These are phyloP conservation scores for Aleiodes leptofemur DNA, from an alignment of 2,888 invertebrate species.

Conservation along the genomic window DNA sequence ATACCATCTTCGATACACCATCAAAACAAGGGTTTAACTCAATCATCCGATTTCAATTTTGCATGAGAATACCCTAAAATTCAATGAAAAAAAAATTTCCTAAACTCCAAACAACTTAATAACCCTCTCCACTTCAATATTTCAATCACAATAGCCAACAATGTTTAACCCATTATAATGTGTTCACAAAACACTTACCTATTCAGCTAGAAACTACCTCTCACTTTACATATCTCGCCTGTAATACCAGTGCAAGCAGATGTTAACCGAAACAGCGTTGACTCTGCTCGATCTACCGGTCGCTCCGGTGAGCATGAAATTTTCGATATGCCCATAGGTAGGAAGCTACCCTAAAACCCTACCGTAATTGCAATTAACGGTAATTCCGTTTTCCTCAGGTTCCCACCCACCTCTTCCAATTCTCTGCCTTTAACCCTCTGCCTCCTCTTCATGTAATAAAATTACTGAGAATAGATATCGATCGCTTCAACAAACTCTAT, in stretches of 20 bases:
- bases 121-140: neutral
- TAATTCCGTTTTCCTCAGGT: constrained; percentile 59
- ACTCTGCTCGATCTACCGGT: constrained; percentile 39
- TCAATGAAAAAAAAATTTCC: no score
- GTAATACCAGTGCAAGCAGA: constrained; percentile 17
- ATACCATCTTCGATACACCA: no score
- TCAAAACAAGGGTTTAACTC: no score
- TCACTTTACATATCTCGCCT: neutral
- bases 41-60: no score
- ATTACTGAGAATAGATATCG: constrained; percentile 63
- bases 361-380: constrained; percentile 62
- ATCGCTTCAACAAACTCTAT: constrained; percentile 46
- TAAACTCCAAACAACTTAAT: constrained; percentile 9
- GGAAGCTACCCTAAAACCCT: constrained; percentile 22
- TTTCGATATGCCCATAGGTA: constrained; percentile 46
- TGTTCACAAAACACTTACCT: neutral
- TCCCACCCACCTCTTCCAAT: constrained; percentile 40
- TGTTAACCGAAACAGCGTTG: constrained; percentile 30
- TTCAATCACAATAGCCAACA: constrained; percentile 11
- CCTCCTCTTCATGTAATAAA: constrained; percentile 52
- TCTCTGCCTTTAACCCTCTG: constrained; percentile 34
- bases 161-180: constrained; percentile 3
- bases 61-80: no score
- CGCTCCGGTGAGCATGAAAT: constrained; percentile 46
- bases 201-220: neutral